Base-by-base conservation (phyloP, 2,113 vertebrate genomes). In the Catharus bicknelli region DNA sequence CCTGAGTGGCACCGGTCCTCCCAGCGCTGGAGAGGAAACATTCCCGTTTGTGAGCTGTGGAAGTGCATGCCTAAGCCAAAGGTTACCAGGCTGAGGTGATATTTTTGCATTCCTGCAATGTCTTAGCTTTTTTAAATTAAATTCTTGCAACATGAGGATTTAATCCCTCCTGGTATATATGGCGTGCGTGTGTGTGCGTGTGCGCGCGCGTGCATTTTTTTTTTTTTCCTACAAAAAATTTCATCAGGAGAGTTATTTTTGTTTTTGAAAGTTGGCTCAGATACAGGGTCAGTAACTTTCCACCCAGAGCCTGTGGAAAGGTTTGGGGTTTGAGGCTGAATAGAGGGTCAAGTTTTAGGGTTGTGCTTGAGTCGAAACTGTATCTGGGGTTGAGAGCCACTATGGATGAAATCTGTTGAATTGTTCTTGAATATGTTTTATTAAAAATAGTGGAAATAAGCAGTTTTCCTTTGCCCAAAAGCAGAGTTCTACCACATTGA, bases 141-240 rank as follows among this genome's bases (percentile, higher is more conserved):
- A 97, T 97, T 95, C 95, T 95, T 97, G 95, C 90, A 93, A 94
- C 95, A 96, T 96, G 96, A 97, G 94, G 93, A 96, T 96, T 97
- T 96, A 96, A 92, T 97, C 93, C 92, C 75, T 96, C 76, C 92
- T 83, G 73, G 78, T 95, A 16, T 94, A 88, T 76, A 91, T 7
- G 7, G 82, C 1, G 58, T 21, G 83, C 8, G 57, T 36, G 50
- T 43, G 21, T 53, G 48, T 7, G 50, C 12, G 5, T 27, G 20
- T 11, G 8, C 4, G 27, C 26, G 2, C 5, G 10, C 7, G 14
- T n/a, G 21, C 19, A 0, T 25, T 54, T 72, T 55, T 70, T 55
- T 70, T 76, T 70, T 76, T 73, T 57, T 3, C 21, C 89, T 77
- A 77, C 93, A 93, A 87, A 87, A 93, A 78, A 66, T 86, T 94